Evolutionary conservation across 2,113 vertebrate species (phyloP).

Genomic region (Hyperoodon ampullatus): DNA sequence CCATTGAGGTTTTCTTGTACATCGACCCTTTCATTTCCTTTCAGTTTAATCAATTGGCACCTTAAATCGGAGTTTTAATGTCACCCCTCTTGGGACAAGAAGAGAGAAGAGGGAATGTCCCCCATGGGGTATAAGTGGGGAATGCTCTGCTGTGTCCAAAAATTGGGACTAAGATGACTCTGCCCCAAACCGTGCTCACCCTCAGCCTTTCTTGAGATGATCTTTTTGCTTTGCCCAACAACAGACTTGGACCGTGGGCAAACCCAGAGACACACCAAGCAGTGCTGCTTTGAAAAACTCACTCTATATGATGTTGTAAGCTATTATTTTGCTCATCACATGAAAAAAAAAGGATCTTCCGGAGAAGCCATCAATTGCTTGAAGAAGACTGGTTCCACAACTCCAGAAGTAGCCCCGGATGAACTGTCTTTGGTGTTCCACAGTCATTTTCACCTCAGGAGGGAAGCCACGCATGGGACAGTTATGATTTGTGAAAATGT

Average conservation of each 20-base stretch:
- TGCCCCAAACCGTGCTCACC: not conserved
- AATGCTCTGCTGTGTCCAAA: not conserved
- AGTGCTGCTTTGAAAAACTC: not conserved
- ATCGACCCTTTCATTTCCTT: not conserved
- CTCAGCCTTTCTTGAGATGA: not conserved
- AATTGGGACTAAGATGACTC: not conserved
- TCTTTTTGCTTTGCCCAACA: not conserved
- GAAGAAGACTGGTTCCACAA: not conserved
- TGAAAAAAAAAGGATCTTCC: not conserved
- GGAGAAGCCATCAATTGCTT: not conserved
- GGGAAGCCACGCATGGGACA: not conserved
- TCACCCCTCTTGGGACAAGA: not conserved
- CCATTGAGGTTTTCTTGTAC: not conserved
- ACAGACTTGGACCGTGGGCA: not conserved
- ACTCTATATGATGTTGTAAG: not conserved
- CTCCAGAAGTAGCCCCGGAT: not conserved
- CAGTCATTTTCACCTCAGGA: not conserved
- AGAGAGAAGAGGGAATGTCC: not conserved
- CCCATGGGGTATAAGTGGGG: too few relatives aligned
- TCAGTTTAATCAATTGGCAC: not conserved
- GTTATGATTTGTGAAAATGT: not conserved
- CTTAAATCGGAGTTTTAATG: not conserved
- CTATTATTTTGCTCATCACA: not conserved
- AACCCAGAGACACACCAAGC: not conserved
- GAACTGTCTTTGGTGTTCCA: too few relatives aligned